Evolutionary conservation across 2,888 invertebrate genomes (phyloP), one percentile per base, ranked within the genome.

Genomic region (Eledona agricola): DNA sequence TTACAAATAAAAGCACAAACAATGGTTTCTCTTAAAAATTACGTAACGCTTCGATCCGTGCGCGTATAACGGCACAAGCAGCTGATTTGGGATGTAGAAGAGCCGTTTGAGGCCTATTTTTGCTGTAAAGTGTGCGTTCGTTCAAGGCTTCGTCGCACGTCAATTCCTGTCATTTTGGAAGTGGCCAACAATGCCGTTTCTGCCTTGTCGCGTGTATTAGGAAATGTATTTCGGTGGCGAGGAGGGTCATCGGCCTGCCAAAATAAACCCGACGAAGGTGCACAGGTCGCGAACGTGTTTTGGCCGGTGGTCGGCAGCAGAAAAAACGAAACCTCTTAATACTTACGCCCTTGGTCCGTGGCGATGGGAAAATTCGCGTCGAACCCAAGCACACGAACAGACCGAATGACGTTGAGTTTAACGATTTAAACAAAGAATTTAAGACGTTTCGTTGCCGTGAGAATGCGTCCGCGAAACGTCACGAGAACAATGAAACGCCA

Each of bases 341-440:
- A 47, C 47, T 47, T 22, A 47, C 47, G 35, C 37, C 47, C 47
- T 47, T 37, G 10, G 45, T 25, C 20, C 37, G 47, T 12, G 4
- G 12, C 4, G 10, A 20, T 31, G 19, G 13, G 7, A 31, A 11
- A 17, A 6, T 20, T 26, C 9, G 7, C 15, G 1, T 31, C n/a
- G 23, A 17, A 19, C 25, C 23, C 28, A 43, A 22, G 37, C 49
- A 51, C 50, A 60, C 51, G 37, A 55, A 46, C 46, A 51, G 51
- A 52, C 51, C 49, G 51, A 58, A 45, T 62, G 59, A 62, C 58
- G 55, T 60, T 60, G 42, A 32, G 42, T 51, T 54, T 51, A 54
- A 55, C 37, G 55, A 46, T 57, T 52, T 52, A 52, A 60, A 62
- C 62, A 62, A 62, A 58, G 60, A 59, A 58, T 57, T 60, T 60